Evolutionary conservation across 2,113 vertebrate species (phyloP), one percentile per base, ranked within the genome.

Genomic region (Pontoporia blainvillei): DNA sequence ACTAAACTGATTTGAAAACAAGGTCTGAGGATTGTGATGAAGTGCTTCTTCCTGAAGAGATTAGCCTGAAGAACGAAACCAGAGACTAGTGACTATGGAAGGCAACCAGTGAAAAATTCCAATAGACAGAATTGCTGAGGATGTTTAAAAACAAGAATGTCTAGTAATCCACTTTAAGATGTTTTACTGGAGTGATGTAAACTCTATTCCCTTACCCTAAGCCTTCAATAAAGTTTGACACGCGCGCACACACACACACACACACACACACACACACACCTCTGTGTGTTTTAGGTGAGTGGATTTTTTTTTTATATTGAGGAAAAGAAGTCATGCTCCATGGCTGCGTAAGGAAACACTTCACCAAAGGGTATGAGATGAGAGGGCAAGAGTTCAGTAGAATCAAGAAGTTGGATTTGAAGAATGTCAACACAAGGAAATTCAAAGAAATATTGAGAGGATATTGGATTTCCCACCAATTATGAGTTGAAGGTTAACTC

Each of bases 1-100:
- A 93, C 1, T 36, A 62, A 96, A 71, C 12, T 54, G 46, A 79
- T 85, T 76, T 69, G 59, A 93, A 85, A 85, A 90, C 61, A 67
- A 66, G 36, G 6, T 27, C 31, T 92, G 25, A 62, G 46, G 36
- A 72, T 81, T 61, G 62, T 46, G 72, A 36, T 72, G 46, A 86
- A 81, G 8, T 81, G 5, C 54, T 62, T 79, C 41, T 12, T 86
- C 57, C 62, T 69, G 27, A 86, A 71, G n/a, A 64, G 4, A 46
- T 82, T 36, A 87, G 29, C 44, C 31, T 57, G 57, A 64, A 66
- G 57, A 73, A 75, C 46, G 39, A 82, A 95, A 75, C 29, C 12
- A 79, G 82, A 91, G n/a, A 66, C n/a, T 71, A 66, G 52, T 83
- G 76, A 82, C 66, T 86, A 11, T 11, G 27, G 20, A 75, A 83